Base-by-base conservation (phyloP, 2,113 vertebrate species). In the Raja brachyura region DNA sequence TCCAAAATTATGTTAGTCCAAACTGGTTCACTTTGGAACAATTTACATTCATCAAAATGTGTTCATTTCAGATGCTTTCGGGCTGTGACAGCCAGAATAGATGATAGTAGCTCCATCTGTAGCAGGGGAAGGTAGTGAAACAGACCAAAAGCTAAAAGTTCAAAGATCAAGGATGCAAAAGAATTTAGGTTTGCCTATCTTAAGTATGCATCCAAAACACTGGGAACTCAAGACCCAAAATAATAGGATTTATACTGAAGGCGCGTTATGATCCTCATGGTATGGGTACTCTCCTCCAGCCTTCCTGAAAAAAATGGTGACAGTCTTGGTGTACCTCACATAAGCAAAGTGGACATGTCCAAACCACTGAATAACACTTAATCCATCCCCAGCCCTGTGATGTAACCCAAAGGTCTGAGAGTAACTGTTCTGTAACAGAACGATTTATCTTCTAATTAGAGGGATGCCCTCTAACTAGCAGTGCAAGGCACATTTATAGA, bases 361-460 rank as follows among this genome's bases (percentile, higher is more conserved):
- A 31, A 73, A 22, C 0, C 33, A 54, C 68, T 59, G 59, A 63
- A 66, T 14, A 88, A 3, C 79, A 83, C 18, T 16, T 1, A 33
- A 73, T 73, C 13, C 28, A 25, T n/a, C 81, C 18, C 88, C 31
- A 18, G 18, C n/a, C 86, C 88, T 73, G 16, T 54, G 18, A 28
- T 28, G 7, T 74, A 92, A 92, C 88, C 33, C 88, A 25, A 92
- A 74, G 66, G 66, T 90, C 63, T 73, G 90, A 92, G 90, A 11
- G 20, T 11, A 74, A 54, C 68, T 92, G 90, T 92, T 92, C 90
- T 92, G 90, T 92, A 92, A 92, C 90, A 74, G 90, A 92, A 92
- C 66, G 68, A 70, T 92, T 54, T 92, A 33, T 54, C 66, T 28
- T 48, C 66, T 92, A 20, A 92, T 73, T 73, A 92, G 90, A 74